Evolutionary conservation across 2,113 vertebrate genomes (phyloP).

Genomic region (Camelus dromedarius): DNA sequence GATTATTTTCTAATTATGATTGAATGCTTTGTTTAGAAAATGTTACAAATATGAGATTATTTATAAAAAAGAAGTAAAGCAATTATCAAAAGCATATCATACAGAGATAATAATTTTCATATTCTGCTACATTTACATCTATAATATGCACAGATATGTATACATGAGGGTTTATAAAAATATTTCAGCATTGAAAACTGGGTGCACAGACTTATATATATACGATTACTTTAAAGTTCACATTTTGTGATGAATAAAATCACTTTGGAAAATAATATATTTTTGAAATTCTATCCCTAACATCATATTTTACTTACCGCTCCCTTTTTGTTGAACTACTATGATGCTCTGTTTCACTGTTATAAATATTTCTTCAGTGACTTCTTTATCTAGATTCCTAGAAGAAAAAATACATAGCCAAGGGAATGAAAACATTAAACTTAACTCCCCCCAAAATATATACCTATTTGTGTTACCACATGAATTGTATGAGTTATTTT

Average conservation of each 20-base stretch:
- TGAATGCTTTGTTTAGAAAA: neutral
- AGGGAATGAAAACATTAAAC: neutral
- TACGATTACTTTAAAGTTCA: neutral
- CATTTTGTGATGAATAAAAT: neutral
- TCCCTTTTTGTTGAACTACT: neutral
- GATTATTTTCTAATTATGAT: conserved; percentile 8
- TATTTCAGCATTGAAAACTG: neutral
- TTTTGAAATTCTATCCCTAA: neutral
- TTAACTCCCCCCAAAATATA: neutral
- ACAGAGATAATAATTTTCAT: neutral
- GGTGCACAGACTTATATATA: neutral
- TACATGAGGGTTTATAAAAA: neutral
- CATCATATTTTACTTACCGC: neutral
- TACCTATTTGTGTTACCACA: neutral
- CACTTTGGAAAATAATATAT: neutral
- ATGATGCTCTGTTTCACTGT: neutral
- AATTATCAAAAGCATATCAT: neutral
- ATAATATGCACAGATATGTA: neutral
- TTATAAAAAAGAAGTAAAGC: conserved; percentile 24
- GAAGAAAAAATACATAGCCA: neutral
- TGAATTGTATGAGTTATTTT: neutral
- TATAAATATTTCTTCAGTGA: conserved; percentile 19
- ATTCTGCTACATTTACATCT: neutral
- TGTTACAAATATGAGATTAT: neutral
- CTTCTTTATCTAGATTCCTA: neutral